A percentile compares a stretch with the other conserved stretches of the same genome.
phyloP scores from a whole-genome alignment of 64 coral and sea anemone genomes.

The Trachythela sp. region DNA sequence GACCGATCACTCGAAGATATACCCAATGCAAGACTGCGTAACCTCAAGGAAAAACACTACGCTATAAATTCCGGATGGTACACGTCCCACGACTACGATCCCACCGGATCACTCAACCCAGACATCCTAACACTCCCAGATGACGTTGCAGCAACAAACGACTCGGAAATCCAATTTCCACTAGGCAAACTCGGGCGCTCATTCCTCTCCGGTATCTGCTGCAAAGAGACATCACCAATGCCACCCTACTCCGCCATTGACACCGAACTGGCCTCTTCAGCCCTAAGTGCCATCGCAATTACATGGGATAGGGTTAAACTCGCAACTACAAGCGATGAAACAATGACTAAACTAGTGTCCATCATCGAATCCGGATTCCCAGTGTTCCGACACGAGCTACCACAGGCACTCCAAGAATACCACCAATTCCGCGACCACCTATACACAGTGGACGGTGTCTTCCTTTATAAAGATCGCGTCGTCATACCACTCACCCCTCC shows the following conservation, averaged over 20 bases:
- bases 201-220: not conserved
- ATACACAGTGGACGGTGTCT: not conserved
- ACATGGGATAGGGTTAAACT: not conserved
- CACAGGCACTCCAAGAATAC: not conserved
- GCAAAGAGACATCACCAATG: too few relatives aligned
- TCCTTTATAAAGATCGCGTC: not conserved
- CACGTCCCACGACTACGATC: too few relatives aligned
- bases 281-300: not conserved
- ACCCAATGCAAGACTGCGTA: too few relatives aligned
- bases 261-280: not conserved
- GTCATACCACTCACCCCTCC: not conserved
- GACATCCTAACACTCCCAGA: not conserved
- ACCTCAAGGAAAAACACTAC: not conserved
- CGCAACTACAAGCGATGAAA: not conserved
- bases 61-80: not conserved
- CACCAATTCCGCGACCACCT: not conserved
- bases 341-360: not conserved
- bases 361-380: not conserved
- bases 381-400: not conserved
- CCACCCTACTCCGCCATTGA: not conserved
- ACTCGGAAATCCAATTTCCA: not conserved
- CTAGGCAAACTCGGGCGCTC: not conserved
- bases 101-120: not conserved
- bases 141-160: not conserved
- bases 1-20: too few relatives aligned